These are phyloP conservation scores for Rhysida immarginata DNA, from an alignment of 1,140 invertebrate species.

Conservation along the genomic window DNA sequence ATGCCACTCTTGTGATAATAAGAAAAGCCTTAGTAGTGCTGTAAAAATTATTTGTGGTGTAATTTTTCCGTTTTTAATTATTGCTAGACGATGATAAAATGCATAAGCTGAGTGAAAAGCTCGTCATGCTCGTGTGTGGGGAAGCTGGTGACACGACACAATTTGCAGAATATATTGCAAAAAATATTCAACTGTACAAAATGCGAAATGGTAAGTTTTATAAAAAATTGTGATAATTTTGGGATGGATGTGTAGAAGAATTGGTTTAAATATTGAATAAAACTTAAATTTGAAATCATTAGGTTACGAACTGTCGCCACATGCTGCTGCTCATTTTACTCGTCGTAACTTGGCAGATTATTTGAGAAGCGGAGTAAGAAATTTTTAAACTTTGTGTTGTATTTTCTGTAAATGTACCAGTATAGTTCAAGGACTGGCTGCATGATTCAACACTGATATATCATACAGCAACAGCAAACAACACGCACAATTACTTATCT, in stretches of 20 bases:
- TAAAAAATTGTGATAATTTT: too few relatives aligned
- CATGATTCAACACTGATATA: too few relatives aligned
- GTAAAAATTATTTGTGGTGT: background rate
- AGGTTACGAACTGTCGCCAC: constrained; percentile 84
- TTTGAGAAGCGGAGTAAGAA: constrained; percentile 64
- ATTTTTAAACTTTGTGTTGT: too few relatives aligned
- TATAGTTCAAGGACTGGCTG: too few relatives aligned
- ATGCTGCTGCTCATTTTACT: constrained; percentile 82
- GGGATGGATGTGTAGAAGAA: too few relatives aligned
- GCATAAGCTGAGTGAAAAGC: constrained; percentile 70
- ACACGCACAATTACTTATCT: too few relatives aligned
- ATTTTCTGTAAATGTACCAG: too few relatives aligned
- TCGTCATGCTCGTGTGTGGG: constrained; percentile 84
- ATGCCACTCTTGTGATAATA: constrained; percentile 2
- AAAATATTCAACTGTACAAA: constrained; percentile 97
- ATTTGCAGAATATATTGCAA: constrained; percentile 95
- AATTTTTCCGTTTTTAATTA: background rate
- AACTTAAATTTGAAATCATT: too few relatives aligned
- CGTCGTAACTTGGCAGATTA: constrained; percentile 85
- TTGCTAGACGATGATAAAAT: constrained; percentile 84
- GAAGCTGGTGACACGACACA: constrained; percentile 90
- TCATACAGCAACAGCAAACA: too few relatives aligned
- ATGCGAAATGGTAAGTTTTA: constrained; percentile 67
- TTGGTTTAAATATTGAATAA: too few relatives aligned
- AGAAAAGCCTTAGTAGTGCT: background rate